Evolutionary conservation across 1,140 invertebrate genomes (phyloP).

Genomic region (Gonioctena quinquepunctata): DNA sequence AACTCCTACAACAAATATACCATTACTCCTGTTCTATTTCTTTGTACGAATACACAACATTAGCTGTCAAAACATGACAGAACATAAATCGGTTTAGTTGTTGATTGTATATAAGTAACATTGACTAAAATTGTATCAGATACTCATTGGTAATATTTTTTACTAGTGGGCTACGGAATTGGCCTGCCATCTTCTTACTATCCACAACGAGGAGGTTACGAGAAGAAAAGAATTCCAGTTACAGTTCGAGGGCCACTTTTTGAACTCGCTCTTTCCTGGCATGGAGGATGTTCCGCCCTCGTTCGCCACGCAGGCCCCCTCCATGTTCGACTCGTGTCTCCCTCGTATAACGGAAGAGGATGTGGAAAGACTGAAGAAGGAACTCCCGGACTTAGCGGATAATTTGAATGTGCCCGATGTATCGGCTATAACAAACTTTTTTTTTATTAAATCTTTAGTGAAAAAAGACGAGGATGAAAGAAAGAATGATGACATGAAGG

Average conservation of each 20-base stretch:
- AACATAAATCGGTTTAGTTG: too few relatives aligned
- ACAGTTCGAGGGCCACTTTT: conserved; percentile 84
- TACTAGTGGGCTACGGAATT: conserved; percentile 76
- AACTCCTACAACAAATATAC: too few relatives aligned
- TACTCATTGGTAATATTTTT: too few relatives aligned
- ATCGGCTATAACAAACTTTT: conserved; percentile 72
- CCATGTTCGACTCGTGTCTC: conserved; percentile 72
- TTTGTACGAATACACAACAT: too few relatives aligned
- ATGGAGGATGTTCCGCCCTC: conserved; percentile 82
- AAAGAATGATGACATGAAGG: conserved; percentile 38
- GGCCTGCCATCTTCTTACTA: conserved; percentile 72
- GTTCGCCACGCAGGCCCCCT: conserved; percentile 80
- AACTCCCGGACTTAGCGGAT: conserved; percentile 66
- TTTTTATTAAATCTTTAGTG: conserved; percentile 57
- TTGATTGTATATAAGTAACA: too few relatives aligned
- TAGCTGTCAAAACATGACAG: too few relatives aligned
- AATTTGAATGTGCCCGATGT: conserved; percentile 63
- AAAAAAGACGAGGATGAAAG: conserved; percentile 33
- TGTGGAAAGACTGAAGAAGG: conserved; percentile 66
- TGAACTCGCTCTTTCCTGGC: conserved; percentile 84
- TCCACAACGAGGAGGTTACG: conserved; percentile 77
- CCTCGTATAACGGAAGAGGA: conserved; percentile 72
- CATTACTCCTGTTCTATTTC: too few relatives aligned
- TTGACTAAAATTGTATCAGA: too few relatives aligned
- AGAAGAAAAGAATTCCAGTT: conserved; percentile 72